A percentile compares a stretch with the other conserved stretches of the same genome.
phyloP scores from a whole-genome alignment of 2,888 invertebrate genomes.

The Byasa hedistus region DNA sequence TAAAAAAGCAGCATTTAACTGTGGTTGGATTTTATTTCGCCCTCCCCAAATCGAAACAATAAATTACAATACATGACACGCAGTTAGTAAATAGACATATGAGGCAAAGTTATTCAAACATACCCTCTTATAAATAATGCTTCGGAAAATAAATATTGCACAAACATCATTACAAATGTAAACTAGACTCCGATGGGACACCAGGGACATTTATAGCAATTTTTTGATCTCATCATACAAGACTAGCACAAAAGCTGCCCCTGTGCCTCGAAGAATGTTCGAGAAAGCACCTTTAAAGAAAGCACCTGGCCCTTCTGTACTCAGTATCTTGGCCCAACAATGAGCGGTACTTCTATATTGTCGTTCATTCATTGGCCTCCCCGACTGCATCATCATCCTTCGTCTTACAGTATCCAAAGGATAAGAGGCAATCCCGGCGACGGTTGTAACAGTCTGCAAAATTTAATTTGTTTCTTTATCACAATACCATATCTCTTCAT shows the following conservation, averaged over 20 bases:
- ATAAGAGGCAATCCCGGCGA: constrained; percentile 95
- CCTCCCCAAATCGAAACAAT: neutral
- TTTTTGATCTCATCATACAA: constrained; percentile 93
- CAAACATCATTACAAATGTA: neutral
- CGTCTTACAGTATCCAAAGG: constrained; percentile 97
- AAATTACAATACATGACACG: constrained; percentile 3
- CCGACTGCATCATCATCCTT: constrained; percentile 99
- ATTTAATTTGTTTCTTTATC: too few species aligned
- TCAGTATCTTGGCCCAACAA: constrained; percentile 91
- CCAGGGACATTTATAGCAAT: constrained; percentile 60
- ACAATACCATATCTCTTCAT: too few species aligned
- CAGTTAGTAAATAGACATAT: constrained; percentile 7
- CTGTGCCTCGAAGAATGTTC: constrained; percentile 94
- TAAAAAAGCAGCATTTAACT: constrained; percentile 61
- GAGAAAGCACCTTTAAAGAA: constrained; percentile 98
- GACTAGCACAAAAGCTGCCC: constrained; percentile 94
- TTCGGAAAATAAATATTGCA: constrained; percentile 2
- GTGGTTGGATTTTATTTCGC: neutral
- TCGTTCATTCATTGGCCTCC: constrained; percentile 86
- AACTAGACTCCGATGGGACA: too few species aligned
- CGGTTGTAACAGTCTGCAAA: constrained; percentile 80
- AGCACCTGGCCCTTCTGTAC: constrained; percentile 88
- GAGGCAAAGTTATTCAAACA: constrained; percentile 3
- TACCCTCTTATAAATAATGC: constrained; percentile 3
- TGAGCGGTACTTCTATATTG: constrained; percentile 94